Conservation (phyloP, 2,113 vertebrate genomes). For the Scomber japonicus region DNA sequence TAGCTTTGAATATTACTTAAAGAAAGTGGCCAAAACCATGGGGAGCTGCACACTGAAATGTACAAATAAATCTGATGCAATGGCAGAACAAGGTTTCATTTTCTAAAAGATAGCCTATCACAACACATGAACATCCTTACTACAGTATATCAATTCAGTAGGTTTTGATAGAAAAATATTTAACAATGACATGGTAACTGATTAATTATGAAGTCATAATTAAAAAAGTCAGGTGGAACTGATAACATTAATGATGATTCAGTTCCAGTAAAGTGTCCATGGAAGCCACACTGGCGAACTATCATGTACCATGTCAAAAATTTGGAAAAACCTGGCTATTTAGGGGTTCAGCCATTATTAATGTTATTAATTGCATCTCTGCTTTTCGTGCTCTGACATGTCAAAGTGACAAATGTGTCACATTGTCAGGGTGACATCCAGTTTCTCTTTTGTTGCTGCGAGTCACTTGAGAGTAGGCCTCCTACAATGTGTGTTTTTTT, state of each 20-base stretch:
- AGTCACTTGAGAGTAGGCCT: neutral
- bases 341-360: too few species aligned
- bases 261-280: too few species aligned
- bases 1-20: constrained; percentile 3
- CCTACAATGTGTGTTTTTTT: neutral
- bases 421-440: neutral
- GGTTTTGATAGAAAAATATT: neutral
- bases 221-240: too few species aligned
- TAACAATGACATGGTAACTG: neutral
- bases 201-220: neutral
- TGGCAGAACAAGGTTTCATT: neutral
- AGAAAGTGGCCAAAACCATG: neutral
- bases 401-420: too few species aligned
- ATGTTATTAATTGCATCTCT: too few species aligned
- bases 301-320: too few species aligned
- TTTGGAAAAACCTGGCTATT: too few species aligned
- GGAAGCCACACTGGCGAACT: too few species aligned
- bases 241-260: too few species aligned
- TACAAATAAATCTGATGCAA: neutral
- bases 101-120: neutral
- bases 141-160: too few species aligned
- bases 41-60: neutral
- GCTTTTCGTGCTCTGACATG: too few species aligned
- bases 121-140: too few species aligned
- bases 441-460: neutral